Base-by-base conservation (phyloP, 2,113 vertebrate species). In the Cathartes aura region DNA sequence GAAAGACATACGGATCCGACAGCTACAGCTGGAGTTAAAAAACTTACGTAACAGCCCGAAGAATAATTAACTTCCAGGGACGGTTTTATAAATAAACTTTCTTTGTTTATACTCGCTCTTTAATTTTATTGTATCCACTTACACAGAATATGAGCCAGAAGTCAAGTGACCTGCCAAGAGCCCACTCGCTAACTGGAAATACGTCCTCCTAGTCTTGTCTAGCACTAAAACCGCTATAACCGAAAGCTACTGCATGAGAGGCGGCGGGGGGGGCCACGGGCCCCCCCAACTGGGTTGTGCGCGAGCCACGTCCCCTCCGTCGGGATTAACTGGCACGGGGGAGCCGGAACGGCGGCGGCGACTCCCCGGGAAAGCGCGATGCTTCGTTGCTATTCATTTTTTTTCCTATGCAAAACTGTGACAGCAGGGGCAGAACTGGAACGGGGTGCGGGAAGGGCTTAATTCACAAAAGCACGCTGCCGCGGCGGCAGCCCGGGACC, bases 11-110 rank as follows among this genome's bases (percentile, higher is more conserved):
- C 98, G 97, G 87, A 98, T 99, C 96, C 99, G 99, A 58, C 99
- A 99, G 98, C 98, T 99, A 36, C 99, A 99, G 98, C 98, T 99
- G 97, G 99, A 99, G 94, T 96, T 99, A 36, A 99, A 99, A 95
- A 99, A 99, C 98, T 95, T 99, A 86, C 99, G 99, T 74, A 99
- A 99, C 98, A 99, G 96, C 97, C 99, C 99, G 55, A 99, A 99
- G 98, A 99, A 99, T 96, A 98, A 98, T 80, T 99, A 99, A 99
- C 98, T 97, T 92, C 96, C 76, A 7, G 95, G 93, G 96, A 78
- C n/a, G 1, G 1, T 95, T 96, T 97, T 95, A 78, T 87, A 96
- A 91, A 72, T 14, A 38, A 78, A 96, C 94, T 85, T 3, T 83
- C 94, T 92, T 45, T 11, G 91, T 97, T 97, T 97, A 59, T 97